Conservation (phyloP, 2,888 invertebrate species). For the Cheilosia pagana region DNA sequence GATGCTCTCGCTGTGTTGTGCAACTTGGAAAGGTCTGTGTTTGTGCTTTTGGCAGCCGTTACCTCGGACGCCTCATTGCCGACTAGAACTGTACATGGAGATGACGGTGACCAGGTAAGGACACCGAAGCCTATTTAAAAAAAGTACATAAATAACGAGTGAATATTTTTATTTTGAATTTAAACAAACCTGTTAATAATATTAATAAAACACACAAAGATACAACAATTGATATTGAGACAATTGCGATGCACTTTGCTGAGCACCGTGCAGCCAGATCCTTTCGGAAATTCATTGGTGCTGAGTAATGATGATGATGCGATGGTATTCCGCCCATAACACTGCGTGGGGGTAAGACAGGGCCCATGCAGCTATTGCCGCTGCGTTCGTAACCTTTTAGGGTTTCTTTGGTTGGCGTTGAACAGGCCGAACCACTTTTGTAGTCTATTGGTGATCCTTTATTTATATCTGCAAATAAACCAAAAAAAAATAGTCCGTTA, state of each 20-base stretch:
- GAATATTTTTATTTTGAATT: background rate
- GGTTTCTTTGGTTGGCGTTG: conserved; percentile 92
- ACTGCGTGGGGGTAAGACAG: conserved; percentile 89
- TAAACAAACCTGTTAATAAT: conserved; percentile 91
- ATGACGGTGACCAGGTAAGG: conserved; percentile 92
- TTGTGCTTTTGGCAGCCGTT: conserved; percentile 88
- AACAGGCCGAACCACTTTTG: conserved; percentile 93
- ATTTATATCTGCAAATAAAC: conserved; percentile 89
- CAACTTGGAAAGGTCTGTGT: conserved; percentile 89
- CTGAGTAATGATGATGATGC: conserved; percentile 90
- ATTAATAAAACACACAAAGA: conserved; percentile 92
- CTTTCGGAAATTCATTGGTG: conserved; percentile 94
- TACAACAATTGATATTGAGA: conserved; percentile 92
- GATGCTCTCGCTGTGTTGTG: conserved; percentile 87
- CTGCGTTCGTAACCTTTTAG: conserved; percentile 85
- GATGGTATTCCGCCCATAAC: conserved; percentile 85
- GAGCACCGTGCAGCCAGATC: conserved; percentile 93
- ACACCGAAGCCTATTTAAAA: conserved; percentile 88
- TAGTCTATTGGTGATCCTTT: conserved; percentile 95
- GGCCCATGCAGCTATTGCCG: conserved; percentile 87
- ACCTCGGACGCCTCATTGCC: conserved; percentile 90
- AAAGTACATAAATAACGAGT: background rate
- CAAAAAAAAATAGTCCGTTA: conserved; percentile 9
- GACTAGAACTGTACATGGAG: conserved; percentile 93
- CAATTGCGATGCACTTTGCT: conserved; percentile 96